Base-by-base conservation (phyloP, 2,797 vertebrate species). In the Molossus molossus region DNA sequence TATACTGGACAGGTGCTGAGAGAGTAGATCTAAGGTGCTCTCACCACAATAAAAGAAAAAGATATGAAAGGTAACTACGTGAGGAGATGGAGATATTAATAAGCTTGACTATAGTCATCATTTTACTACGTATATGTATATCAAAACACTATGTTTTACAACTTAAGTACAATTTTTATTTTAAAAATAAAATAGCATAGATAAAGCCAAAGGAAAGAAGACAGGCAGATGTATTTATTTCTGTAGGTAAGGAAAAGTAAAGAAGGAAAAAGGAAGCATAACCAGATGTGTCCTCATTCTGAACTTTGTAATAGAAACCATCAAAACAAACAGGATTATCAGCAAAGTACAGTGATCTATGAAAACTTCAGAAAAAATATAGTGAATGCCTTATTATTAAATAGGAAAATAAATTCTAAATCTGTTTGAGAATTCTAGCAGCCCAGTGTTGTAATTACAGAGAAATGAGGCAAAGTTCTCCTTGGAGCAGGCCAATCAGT, bases 301-400 rank as follows among this genome's bases (percentile, higher is more conserved):
- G 10, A 62, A n/a, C 21, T 77, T 86, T 94, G 75, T 77, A 67
- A 89, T 81, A 81, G 37, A 93, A 92, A 58, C 72, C 5, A 92
- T 58, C 50, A 69, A 87, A 94, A 62, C 15, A 82, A 87, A 53
- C 29, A 77, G 29, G 15, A 91, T 58, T 77, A 40, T 21, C 55
- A 70, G 4, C 10, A 90, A 93, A 94, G 15, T 55, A 62, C 21
- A 72, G 6, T 50, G 14, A 75, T 69, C 50, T 70, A 50, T 45
- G 53, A 65, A 84, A 91, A 77, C 13, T 69, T 95, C 7, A 82
- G 64, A 29, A 69, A 86, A 79, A 27, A 29, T 57, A 45, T 33
- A 89, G 25, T 6, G 64, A 3, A 5, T 62, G 70, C 20, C 3
- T 94, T 37, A 69, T 48, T 85, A 79, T 73, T 94, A 83, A 85